Conservation (phyloP, 1,140 invertebrate genomes). For the Tetranychus urticae region DNA sequence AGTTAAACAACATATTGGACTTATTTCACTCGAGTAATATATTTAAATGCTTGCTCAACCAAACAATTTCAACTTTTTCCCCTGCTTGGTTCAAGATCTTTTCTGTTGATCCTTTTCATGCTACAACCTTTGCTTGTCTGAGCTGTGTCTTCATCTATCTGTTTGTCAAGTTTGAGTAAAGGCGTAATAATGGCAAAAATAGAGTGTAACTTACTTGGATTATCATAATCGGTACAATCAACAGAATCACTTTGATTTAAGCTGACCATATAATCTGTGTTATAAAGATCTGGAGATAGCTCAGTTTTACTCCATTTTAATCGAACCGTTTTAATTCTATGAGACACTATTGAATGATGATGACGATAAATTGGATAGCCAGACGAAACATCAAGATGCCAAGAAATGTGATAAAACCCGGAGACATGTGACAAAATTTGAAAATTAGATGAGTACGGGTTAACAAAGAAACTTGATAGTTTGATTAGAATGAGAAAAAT, state of each 20-base stretch:
- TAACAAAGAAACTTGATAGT: not conserved
- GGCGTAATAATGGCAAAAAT: not conserved
- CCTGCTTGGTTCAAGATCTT: no score
- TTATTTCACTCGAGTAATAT: no score
- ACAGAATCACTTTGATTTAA: not conserved
- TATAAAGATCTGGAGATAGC: not conserved
- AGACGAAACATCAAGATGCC: not conserved
- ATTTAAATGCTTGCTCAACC: no score
- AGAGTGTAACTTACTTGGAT: not conserved
- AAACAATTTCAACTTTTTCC: no score
- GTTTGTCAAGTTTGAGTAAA: no score
- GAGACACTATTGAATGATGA: conserved; percentile 2
- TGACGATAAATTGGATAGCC: not conserved
- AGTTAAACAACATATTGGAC: no score
- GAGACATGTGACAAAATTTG: no score
- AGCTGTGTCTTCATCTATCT: no score
- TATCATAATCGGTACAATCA: not conserved
- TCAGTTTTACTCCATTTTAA: conserved; percentile 3
- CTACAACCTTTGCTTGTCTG: not conserved
- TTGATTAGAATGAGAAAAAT: not conserved
- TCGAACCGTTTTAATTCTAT: conserved; percentile 1
- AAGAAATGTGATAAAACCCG: no score
- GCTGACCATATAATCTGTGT: conserved; percentile 2
- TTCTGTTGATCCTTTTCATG: no score
- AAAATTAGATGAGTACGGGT: no score